phyloP scores from a whole-genome alignment of 2,113 vertebrate species.

The Columba janthina region DNA sequence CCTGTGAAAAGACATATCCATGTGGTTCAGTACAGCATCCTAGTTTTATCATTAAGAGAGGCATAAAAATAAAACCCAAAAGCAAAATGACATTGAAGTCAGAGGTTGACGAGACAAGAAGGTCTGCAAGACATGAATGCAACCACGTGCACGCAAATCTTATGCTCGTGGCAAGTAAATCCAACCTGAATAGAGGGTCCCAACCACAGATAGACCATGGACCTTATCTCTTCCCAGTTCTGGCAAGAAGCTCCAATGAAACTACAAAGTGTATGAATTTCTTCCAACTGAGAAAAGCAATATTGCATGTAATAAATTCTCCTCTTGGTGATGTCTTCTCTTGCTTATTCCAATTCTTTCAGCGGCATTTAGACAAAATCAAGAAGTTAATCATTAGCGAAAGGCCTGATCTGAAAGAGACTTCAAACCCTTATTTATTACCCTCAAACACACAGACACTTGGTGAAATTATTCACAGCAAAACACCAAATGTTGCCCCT shows the following conservation, averaged over 20 bases:
- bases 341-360: not conserved
- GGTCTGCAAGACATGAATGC: not conserved
- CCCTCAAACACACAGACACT: not conserved
- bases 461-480: not conserved
- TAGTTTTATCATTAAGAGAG: not conserved
- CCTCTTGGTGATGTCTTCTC: not conserved
- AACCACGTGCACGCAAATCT: not conserved
- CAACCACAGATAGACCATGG: not conserved
- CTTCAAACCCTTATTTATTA: not conserved
- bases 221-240: not conserved
- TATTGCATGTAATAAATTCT: not conserved
- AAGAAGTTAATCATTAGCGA: not conserved
- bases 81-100: not conserved
- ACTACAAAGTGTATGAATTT: not conserved
- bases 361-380: not conserved
- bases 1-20: not conserved
- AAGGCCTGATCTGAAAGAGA: not conserved
- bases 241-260: not conserved
- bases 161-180: not conserved
- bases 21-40: not conserved
- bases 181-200: not conserved
- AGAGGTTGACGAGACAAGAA: not conserved
- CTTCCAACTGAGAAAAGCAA: not conserved
- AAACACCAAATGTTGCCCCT: accelerated
- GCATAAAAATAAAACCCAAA: not conserved